Evolutionary conservation across 2,888 invertebrate genomes (phyloP).

Genomic region (Stenurella melanura): DNA sequence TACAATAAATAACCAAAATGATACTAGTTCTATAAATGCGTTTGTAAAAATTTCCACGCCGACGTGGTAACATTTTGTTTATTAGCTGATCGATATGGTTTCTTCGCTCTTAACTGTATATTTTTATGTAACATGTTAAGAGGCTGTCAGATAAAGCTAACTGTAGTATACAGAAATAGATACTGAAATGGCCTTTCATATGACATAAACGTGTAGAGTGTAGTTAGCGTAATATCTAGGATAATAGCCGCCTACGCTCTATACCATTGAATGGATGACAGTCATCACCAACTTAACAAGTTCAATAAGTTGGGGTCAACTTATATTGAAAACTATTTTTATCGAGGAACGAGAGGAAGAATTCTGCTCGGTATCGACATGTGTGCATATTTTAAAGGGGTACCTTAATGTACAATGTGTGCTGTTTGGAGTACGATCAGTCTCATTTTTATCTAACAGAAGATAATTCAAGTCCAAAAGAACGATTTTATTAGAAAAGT

Average conservation of each 20-base stretch:
- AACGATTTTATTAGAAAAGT: too few species aligned
- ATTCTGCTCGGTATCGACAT: too few species aligned
- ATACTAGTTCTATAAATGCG: too few species aligned
- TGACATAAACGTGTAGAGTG: conserved; percentile 7
- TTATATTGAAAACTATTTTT: conserved; percentile 31
- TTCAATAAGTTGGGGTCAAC: conserved; percentile 41
- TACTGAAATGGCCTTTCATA: conserved; percentile 18
- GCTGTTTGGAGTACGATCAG: too few species aligned
- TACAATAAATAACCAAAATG: too few species aligned
- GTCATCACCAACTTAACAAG: conserved; percentile 23
- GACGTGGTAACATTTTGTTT: neutral
- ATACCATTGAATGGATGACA: conserved; percentile 25
- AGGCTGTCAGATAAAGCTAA: conserved; percentile 14
- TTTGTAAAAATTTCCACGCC: neutral
- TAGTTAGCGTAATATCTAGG: conserved; percentile 34
- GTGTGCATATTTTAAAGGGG: too few species aligned
- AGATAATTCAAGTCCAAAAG: too few species aligned
- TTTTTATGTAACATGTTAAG: conserved; percentile 23
- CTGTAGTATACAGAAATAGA: conserved; percentile 9
- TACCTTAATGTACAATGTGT: too few species aligned
- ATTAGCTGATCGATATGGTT: neutral
- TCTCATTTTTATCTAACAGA: too few species aligned
- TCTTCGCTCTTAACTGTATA: conserved; percentile 18
- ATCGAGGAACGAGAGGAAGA: neutral
- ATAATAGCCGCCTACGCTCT: conserved; percentile 38